Base-by-base conservation (phyloP, 2,113 vertebrate genomes). In the Fukomys damarensis region DNA sequence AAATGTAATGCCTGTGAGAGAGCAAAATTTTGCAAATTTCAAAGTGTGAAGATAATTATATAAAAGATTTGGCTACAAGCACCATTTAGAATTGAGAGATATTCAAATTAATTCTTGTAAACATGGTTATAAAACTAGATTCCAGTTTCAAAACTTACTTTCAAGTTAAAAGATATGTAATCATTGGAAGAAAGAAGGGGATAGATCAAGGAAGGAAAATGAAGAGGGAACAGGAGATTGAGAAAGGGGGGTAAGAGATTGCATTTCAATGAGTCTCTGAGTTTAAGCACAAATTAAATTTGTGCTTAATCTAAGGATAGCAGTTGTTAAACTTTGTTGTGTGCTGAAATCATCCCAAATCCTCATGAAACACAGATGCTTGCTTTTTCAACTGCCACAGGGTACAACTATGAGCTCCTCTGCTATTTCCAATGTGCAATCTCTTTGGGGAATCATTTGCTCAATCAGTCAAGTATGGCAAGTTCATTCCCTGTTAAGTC, bases 81-180 rank as follows among this genome's bases (percentile, higher is more conserved):
- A 65, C 30, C 32, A 46, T 72, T 97, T 93, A 82, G 65, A 95
- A 91, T 0, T 56, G 70, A 97, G 41, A 61, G 7, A 82, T 72
- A 46, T 65, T n/a, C 86, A 74, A 86, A 94, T 70, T 82, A 85
- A 59, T 92, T 59, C 94, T 87, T 90, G 22, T 81, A 79, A 93
- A 52, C 88, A 49, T 68, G 49, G 16, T 91, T 91, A 68, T 68
- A 65, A 97, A 96, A 88, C 7, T 82, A 32, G 20, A 86, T 83
- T 61, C 19, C 56, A 89, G 79, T 65, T 97, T 94, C 9, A 74
- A 89, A 95, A 80, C 58, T 63, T 91, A 54, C 83, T 90, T 95
- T 95, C 43, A 92, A 85, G 76, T 74, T 93, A 82, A 49, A 77
- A 95, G 20, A 81, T 59, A 84, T 35, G 30, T 49, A 87, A 58